Evolutionary conservation across 2,113 vertebrate genomes (phyloP), one percentile per base, ranked within the genome.

Genomic region (Ophthalmolycus amberensis): DNA sequence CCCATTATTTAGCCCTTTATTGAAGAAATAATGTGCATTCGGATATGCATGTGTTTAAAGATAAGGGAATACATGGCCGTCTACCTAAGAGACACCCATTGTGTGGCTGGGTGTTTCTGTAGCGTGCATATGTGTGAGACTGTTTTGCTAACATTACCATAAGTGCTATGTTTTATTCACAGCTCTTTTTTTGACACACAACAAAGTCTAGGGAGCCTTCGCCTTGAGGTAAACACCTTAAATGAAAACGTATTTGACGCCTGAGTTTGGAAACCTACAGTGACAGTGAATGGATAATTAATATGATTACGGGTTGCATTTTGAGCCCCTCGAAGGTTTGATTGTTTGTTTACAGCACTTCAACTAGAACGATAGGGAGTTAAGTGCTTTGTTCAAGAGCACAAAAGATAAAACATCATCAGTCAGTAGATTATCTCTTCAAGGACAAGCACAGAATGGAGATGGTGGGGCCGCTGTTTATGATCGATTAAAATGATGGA

Each of bases 151-250:
- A 59, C 75, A 75, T 71, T 65, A 74, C 38, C 22, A 67, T 29
- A 59, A 60, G n/a, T 22, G 42, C 9, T 63, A 72, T 54, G 29
- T 77, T 84, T 63, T 68, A 72, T 75, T 79, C 69, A 69, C 16
- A 64, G 10, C 25, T 38, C 29, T 56, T 77, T 66, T 66, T 69
- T 27, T 74, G 81, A 58, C 73, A 70, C 27, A 73, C 14, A 79
- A 20, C 11, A 50, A 65, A 60, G 54, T 59, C 40, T 79, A 27
- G n/a, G 58, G 50, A 62, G 50, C 29, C 71, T 65, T 63, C 32
- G 46, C 75, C 79, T 84, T 38, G 1, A 62, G 66, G 74, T 65
- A 78, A 4, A 75, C 78, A 40, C 11, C n/a, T 27, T 76, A n/a
- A 68, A 34, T 11, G 59, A 25, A 38, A 54, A 74, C 48, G 5